phyloP scores from a whole-genome alignment of 2,113 vertebrate species.

The Xiphophorus maculatus region DNA sequence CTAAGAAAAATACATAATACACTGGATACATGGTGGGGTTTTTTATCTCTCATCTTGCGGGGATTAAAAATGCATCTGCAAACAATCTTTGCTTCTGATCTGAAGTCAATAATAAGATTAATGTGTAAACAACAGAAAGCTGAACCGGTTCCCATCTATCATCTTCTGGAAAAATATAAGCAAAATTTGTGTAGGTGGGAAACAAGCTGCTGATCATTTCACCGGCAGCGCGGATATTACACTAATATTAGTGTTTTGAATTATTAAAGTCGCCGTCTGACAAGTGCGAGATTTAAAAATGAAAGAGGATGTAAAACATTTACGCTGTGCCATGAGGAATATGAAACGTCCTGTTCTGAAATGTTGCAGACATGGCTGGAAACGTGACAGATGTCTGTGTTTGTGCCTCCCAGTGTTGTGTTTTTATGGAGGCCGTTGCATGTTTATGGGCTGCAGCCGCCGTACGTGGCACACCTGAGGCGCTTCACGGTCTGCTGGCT shows the following conservation, averaged over 20 bases:
- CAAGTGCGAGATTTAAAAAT: neutral
- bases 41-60: neutral
- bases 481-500: constrained; percentile 6
- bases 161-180: neutral
- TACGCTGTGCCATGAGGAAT: constrained; percentile 18
- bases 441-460: neutral
- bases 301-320: constrained; percentile 3
- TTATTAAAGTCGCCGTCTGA: constrained; percentile 8
- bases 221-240: neutral
- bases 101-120: neutral
- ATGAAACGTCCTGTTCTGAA: constrained; percentile 13
- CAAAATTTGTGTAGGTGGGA: neutral
- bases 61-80: neutral
- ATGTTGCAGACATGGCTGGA: neutral
- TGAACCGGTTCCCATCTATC: neutral
- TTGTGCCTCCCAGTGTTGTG: constrained; percentile 4
- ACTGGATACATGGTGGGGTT: neutral
- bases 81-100: neutral
- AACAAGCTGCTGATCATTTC: neutral
- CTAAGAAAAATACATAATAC: neutral
- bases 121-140: constrained; percentile 8
- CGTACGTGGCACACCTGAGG: constrained; percentile 23
- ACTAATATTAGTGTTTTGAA: constrained; percentile 19
- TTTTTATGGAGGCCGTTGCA: neutral
- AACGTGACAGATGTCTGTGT: constrained; percentile 37